Evolutionary conservation across 2,113 vertebrate genomes (phyloP), one percentile per base, ranked within the genome.

Genomic region (Leptobrachium ailaonicum): DNA sequence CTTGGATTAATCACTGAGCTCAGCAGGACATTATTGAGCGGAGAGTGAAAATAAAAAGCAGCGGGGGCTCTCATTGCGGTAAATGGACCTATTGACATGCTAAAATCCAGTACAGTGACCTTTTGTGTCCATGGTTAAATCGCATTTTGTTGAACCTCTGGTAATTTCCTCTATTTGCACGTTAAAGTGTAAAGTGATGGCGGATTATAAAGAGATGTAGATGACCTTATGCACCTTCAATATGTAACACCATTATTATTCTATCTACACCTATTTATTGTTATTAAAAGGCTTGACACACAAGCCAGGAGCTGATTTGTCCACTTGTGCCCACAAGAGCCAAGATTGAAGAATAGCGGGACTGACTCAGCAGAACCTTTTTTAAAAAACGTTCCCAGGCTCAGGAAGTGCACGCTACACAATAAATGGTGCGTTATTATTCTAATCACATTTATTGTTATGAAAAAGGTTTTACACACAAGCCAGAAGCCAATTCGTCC

Each of bases 51-150:
- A 76, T 66, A 66, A 76, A 54, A 13, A 67, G 58, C 66, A 60
- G 40, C 50, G 20, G 75, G 66, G 42, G 66, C 40, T 13, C 20
- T 42, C 13, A 14, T 7, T 11, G 53, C 13, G 12, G 5, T 76
- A 68, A 68, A 58, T 56, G 42, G 75, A 58, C 32, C 50, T 13
- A 77, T 69, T 77, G 66, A 69, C 20, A 14, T 76, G 45, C 64
- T 9, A 45, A 68, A 44, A 56, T 69, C 13, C 41, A 20, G 50
- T 41, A 66, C 54, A 67, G 3, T 56, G 41, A 41, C 3, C 45
- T 7, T 67, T 76, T 76, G 75, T 67, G 47, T 53, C 45, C 54
- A 13, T 40, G 12, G 40, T 13, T 6, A 41, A 14, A 69, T n/a
- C 6, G 6, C 66, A 32, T 50, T 8, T 41, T 56, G n/a, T 45